Conservation (phyloP, 2,888 invertebrate species). For the Desoria tigrina region DNA sequence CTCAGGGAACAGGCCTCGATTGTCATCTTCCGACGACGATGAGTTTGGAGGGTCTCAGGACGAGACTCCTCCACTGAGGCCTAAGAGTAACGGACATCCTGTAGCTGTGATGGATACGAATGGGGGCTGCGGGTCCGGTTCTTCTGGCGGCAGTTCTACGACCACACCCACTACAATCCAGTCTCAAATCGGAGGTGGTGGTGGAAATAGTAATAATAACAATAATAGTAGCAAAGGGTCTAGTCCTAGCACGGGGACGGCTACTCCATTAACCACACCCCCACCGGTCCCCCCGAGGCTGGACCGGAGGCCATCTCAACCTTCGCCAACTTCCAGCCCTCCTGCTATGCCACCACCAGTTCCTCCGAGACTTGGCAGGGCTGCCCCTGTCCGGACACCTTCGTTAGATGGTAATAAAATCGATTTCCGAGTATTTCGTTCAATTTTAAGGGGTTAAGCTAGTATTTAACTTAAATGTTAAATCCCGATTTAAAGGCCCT, state of each 20-base stretch:
- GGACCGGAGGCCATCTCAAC: conserved; percentile 51
- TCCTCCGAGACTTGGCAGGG: conserved; percentile 51
- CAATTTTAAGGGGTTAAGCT: neutral
- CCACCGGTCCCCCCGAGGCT: conserved; percentile 53
- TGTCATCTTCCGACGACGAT: conserved; percentile 43
- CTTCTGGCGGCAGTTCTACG: conserved; percentile 48
- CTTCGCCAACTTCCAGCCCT: conserved; percentile 50
- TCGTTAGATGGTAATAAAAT: conserved; percentile 50
- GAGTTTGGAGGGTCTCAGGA: conserved; percentile 29
- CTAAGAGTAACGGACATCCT: conserved; percentile 29
- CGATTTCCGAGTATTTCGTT: neutral
- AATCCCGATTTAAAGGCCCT: no score
- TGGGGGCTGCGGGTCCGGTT: conserved; percentile 25
- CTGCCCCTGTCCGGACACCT: conserved; percentile 51
- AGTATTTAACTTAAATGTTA: neutral
- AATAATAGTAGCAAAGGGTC: conserved; percentile 41
- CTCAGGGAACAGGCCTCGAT: conserved; percentile 33
- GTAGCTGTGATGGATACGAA: conserved; percentile 5
- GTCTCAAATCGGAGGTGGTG: conserved; percentile 32
- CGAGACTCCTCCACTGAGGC: conserved; percentile 25
- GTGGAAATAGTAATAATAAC: conserved; percentile 6
- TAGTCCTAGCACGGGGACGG: conserved; percentile 47
- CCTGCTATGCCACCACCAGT: conserved; percentile 53
- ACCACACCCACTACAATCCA: conserved; percentile 50
- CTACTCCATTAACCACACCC: conserved; percentile 47